phyloP scores from a whole-genome alignment of 2,888 invertebrate genomes.

The Diarsia brunnea region DNA sequence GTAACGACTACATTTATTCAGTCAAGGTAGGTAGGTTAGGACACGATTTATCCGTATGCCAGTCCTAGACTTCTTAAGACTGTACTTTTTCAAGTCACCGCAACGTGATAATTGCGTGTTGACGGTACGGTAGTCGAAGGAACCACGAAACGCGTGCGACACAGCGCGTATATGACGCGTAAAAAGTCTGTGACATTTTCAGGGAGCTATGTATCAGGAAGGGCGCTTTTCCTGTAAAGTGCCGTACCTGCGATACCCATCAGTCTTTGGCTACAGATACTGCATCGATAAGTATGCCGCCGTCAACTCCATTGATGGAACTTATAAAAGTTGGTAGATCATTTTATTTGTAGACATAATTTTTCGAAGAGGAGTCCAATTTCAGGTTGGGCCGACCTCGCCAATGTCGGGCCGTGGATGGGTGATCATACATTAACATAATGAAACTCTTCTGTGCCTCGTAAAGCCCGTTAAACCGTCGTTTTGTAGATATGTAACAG shows the following conservation, averaged over 20 bases:
- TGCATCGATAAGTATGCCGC: conserved; percentile 86
- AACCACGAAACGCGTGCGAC: neutral
- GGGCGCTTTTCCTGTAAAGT: conserved; percentile 84
- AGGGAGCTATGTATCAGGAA: conserved; percentile 89
- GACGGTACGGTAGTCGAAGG: neutral
- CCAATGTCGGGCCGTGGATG: neutral
- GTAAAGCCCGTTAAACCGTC: neutral
- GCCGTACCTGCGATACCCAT: conserved; percentile 84
- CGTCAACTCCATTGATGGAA: conserved; percentile 83
- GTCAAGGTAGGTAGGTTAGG: too few species aligned
- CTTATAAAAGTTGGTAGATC: conserved; percentile 81
- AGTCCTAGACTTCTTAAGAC: too few species aligned
- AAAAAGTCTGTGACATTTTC: conserved; percentile 23
- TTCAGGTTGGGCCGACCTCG: neutral
- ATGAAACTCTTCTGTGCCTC: neutral
- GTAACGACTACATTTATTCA: neutral
- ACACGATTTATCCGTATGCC: neutral
- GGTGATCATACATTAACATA: neutral
- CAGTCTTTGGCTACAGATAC: conserved; percentile 82
- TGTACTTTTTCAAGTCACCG: neutral
- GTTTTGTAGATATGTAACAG: neutral
- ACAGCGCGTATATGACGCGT: neutral
- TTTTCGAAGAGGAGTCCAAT: neutral
- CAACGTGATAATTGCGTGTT: neutral
- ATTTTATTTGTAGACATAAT: neutral